phyloP scores from a whole-genome alignment of 2,888 invertebrate species.

The Nemurella pictetii region DNA sequence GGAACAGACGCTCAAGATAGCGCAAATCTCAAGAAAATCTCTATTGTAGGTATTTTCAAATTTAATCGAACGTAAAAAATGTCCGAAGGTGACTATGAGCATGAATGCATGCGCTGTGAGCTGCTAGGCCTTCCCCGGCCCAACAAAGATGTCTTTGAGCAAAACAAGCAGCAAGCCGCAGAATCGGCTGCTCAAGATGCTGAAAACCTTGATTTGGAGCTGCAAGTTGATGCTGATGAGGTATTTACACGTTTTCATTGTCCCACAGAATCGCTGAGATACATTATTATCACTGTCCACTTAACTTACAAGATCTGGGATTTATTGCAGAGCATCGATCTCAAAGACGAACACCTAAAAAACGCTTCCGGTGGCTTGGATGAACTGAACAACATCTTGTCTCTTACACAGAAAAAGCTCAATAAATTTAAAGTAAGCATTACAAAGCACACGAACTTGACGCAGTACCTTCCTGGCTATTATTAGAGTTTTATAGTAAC shows the following conservation, averaged over 20 bases:
- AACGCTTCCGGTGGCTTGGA: conserved; percentile 73
- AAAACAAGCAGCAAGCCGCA: conserved; percentile 28
- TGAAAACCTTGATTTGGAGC: conserved; percentile 44
- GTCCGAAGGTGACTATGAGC: conserved; percentile 70
- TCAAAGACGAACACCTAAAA: conserved; percentile 64
- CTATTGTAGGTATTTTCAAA: background rate
- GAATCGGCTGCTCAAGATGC: conserved; percentile 48
- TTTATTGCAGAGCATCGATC: conserved; percentile 63
- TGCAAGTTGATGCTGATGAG: conserved; percentile 21
- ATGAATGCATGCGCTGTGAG: conserved; percentile 78
- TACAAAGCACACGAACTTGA: background rate
- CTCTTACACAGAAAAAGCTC: conserved; percentile 82
- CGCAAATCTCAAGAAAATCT: background rate
- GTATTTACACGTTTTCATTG: background rate
- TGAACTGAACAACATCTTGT: conserved; percentile 77
- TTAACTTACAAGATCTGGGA: too few species aligned
- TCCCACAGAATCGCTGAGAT: background rate
- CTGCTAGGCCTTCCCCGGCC: conserved; percentile 73
- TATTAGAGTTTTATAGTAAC: conserved; percentile 2
- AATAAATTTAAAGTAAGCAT: conserved; percentile 76
- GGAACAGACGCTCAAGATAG: background rate
- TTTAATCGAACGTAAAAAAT: conserved; percentile 48
- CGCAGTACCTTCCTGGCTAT: background rate
- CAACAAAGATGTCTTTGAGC: conserved; percentile 54
- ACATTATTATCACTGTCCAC: background rate